A percentile compares a stretch with the other conserved stretches of the same genome.
Evolutionary conservation across 2,113 vertebrate species (phyloP).

Genomic region (Vimba vimba): DNA sequence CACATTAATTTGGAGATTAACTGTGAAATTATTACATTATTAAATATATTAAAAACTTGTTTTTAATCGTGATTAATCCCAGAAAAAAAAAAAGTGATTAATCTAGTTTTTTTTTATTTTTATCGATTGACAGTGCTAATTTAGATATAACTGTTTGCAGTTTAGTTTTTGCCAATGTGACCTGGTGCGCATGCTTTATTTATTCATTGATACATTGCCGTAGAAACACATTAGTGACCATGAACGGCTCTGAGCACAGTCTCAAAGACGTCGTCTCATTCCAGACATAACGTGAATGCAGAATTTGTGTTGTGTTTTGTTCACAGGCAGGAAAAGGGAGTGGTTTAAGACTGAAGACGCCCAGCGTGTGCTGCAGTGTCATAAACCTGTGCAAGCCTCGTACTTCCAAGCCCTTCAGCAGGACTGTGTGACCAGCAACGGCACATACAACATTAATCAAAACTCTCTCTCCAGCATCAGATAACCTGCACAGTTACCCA

Average conservation of each 20-base stretch:
- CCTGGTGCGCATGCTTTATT: neutral
- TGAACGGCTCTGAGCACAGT: neutral
- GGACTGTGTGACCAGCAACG: slow-evolving; percentile 91
- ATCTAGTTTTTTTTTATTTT: no score
- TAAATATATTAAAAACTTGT: no score
- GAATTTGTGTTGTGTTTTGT: slow-evolving; percentile 46
- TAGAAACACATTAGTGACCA: neutral
- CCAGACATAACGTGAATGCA: neutral
- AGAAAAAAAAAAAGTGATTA: no score
- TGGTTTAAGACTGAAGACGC: slow-evolving; percentile 98
- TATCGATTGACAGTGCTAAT: no score
- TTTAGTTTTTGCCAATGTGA: neutral
- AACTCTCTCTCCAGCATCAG: slow-evolving; percentile 91
- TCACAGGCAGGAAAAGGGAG: slow-evolving; percentile 95
- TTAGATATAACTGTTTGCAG: neutral
- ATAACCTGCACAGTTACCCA: slow-evolving; percentile 78
- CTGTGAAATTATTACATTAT: no score
- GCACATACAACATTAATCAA: slow-evolving; percentile 89
- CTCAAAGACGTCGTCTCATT: neutral
- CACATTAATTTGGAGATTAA: no score
- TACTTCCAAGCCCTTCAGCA: slow-evolving; percentile 93
- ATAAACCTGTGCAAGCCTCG: slow-evolving; percentile 97
- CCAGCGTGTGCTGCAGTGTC: slow-evolving; percentile 88
- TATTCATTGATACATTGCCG: neutral
- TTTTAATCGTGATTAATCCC: no score